Base-by-base conservation (phyloP, 1,140 invertebrate genomes). In the Bombus superbus region DNA sequence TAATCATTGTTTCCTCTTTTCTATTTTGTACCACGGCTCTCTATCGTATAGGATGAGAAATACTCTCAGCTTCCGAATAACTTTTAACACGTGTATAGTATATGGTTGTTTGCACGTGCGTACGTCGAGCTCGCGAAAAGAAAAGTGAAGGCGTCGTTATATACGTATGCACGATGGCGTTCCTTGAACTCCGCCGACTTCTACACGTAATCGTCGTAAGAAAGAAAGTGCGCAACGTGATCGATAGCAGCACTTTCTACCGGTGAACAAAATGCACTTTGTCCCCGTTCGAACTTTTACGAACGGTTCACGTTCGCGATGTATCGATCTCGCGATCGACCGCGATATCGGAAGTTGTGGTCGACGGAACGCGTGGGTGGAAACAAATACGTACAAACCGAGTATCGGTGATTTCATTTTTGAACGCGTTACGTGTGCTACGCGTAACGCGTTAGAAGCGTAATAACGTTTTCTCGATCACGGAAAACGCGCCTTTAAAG, bases 201-300 rank as follows among this genome's bases (percentile, higher is more conserved):
- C 76, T 88, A 80, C 74, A 68, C 87, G 88, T 89, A 89, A 89
- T 89, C 87, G 47, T 89, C 83, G 87, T 86, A 86, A 89, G 88
- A 82, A 89, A 88, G 88, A 89, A 89, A 89, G 88, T 73, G 83
- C 68, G 73, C 83, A 73, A 85, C 88, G 84, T 75, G 88, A 89
- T 89, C 79, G 87, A 89, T 86, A 76, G 57, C 74, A 32, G 74
- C 57, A 85, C 84, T 89, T 89, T 89, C 88, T 89, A 89, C 35
- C 40, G 38, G 9, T 2, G 62, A 35, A 53, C 82, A 32, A 84
- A 64, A 71, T 78, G 83, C 69, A 78, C 71, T 75, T 80, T 62
- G 44, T 66, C 72, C 59, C 3, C 47, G 38, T 47, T 86, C 28
- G 38, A 35, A 42, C 38, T 38, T 79, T n/a, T 72, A 40, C 38